Conservation (phyloP, 2,113 vertebrate genomes). For the Sebastes schlegelii region DNA sequence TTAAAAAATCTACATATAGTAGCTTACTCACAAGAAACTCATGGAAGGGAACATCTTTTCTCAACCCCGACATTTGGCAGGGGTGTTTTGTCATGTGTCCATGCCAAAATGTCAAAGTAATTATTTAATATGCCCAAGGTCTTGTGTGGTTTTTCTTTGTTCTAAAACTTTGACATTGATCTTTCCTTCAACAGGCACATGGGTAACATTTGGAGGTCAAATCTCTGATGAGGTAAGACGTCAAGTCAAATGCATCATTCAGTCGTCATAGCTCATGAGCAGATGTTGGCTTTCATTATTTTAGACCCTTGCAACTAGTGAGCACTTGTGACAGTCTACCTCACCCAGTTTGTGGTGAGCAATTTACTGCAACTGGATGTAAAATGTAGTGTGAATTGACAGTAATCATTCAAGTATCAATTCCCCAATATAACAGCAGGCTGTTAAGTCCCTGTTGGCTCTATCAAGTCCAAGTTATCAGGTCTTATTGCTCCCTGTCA, state of each 20-base stretch:
- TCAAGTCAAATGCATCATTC: constrained; percentile 36
- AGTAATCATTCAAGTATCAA: constrained; percentile 14
- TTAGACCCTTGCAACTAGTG: neutral
- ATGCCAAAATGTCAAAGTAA: constrained; percentile 6
- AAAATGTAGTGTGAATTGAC: constrained; percentile 28
- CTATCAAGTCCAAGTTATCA: constrained; percentile 34
- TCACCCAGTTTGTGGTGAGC: constrained; percentile 12
- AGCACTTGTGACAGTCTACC: constrained; percentile 9
- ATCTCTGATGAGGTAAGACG: constrained; percentile 96
- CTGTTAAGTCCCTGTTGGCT: constrained; percentile 30
- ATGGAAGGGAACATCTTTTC: constrained; percentile 3
- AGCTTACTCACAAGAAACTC: neutral
- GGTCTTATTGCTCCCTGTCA: constrained; percentile 50
- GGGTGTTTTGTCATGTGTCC: constrained; percentile 34
- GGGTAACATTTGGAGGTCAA: constrained; percentile 98
- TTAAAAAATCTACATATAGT: neutral
- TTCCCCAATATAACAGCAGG: constrained; percentile 23
- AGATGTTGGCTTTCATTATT: constrained; percentile 20
- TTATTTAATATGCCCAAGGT: constrained; percentile 9
- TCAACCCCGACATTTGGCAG: constrained; percentile 61
- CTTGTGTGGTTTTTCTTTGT: constrained; percentile 17
- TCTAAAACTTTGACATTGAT: constrained; percentile 42
- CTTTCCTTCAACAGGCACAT: constrained; percentile 89
- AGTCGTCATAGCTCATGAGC: constrained; percentile 12
- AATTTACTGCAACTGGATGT: constrained; percentile 26